Conservation (phyloP, 2,797 vertebrate species). For the Heliangelus exortis region DNA sequence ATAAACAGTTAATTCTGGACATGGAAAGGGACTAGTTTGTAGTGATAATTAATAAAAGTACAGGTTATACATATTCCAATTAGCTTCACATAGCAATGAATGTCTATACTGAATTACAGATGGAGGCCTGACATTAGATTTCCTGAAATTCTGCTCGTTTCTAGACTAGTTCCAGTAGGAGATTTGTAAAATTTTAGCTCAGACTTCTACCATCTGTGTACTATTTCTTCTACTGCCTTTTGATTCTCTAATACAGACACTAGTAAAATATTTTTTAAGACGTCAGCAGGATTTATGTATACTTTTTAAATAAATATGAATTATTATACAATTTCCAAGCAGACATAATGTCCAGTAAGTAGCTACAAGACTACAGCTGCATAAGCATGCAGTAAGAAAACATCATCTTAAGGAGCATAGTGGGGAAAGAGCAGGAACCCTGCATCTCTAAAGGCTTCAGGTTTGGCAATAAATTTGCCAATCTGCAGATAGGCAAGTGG, state of each 20-base stretch:
- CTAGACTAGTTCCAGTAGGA: background rate
- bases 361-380: background rate
- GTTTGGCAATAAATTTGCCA: background rate
- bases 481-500: background rate
- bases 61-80: background rate
- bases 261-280: background rate
- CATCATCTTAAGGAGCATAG: background rate
- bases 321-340: background rate
- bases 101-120: background rate
- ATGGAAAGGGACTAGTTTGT: background rate
- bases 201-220: background rate
- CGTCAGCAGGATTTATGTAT: background rate
- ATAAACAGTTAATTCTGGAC: background rate
- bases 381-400: background rate
- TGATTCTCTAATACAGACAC: background rate
- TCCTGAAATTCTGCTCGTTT: background rate
- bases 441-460: background rate
- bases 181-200: background rate
- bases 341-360: background rate
- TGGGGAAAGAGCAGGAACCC: background rate
- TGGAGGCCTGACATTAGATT: background rate
- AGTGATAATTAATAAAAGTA: background rate
- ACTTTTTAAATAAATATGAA: background rate
- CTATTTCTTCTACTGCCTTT: background rate
- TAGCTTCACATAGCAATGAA: background rate